Base-by-base conservation (phyloP, 2,888 invertebrate species). In the Agapostemon virescens region DNA sequence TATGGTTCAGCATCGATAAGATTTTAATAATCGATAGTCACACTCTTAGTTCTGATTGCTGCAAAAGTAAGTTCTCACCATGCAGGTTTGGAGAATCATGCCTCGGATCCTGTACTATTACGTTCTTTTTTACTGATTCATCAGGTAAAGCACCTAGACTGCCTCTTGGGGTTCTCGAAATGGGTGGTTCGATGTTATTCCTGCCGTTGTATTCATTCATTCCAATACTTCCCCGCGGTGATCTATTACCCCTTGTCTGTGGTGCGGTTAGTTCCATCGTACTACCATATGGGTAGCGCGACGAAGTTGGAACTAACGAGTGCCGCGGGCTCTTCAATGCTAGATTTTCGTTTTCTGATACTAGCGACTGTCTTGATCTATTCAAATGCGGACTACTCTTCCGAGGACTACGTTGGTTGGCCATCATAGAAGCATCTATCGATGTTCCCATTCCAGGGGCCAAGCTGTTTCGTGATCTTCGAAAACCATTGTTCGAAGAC, bases 351-450 rank as follows among this genome's bases (percentile, higher is more conserved):
- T 92, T 93, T 2, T 93, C 91, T 0, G 91, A 90, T 73, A 90
- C 83, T 64, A 91, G 68, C 0, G 89, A 90, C n/a, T 86, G 88
- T n/a, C 89, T 81, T 17, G 88, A 87, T 9, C 81, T 85, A 13
- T 85, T 77, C 52, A 76, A 36, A 17, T 95, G 95, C 1, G 94
- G 94, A 72, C 95, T 90, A 40, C 95, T 95, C 86, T 94, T 94
- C 69, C 95, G 93, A 0, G 95, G 95, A 87, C 95, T 94, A 91
- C 94, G 89, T n/a, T n/a, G n/a, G n/a, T n/a, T n/a, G n/a, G n/a
- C n/a, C n/a, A n/a, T n/a, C n/a, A n/a, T n/a, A n/a, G n/a, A n/a
- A n/a, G n/a, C n/a, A n/a, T 79, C 78, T 0, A 68, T 45, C 0
- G 63, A 11, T 0, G 70, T 23, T 7, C 33, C 33, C 0, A n/a